phyloP scores from a whole-genome alignment of 2,797 vertebrate species.

The Potorous gilbertii region DNA sequence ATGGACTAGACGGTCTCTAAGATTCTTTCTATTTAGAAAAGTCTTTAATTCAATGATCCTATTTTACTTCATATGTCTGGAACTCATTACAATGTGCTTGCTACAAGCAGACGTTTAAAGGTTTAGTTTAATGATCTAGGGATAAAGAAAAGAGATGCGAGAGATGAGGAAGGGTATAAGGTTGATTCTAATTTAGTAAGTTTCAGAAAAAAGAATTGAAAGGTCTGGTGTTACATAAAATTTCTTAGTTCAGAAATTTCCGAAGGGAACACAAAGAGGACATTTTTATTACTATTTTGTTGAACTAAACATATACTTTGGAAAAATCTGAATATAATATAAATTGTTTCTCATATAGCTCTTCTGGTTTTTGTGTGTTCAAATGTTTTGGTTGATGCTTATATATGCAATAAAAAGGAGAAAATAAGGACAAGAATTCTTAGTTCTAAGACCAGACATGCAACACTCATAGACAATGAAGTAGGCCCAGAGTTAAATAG shows the following conservation, averaged over 20 bases:
- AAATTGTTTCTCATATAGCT: background rate
- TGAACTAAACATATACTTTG: background rate
- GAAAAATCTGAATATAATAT: background rate
- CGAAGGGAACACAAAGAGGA: background rate
- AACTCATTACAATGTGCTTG: background rate
- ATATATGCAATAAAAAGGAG: background rate
- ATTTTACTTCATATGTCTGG: background rate
- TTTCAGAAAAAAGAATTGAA: background rate
- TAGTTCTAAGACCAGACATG: background rate
- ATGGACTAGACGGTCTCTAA: background rate
- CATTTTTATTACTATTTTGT: background rate
- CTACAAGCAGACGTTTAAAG: background rate
- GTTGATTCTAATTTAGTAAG: background rate
- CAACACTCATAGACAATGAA: background rate
- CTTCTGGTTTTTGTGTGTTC: background rate
- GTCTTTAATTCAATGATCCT: background rate
- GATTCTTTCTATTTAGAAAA: background rate
- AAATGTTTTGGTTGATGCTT: background rate
- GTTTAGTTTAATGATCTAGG: background rate
- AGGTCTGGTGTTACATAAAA: background rate
- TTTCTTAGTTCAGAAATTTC: background rate
- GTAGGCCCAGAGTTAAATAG: background rate
- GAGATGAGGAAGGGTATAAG: background rate
- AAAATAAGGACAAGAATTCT: background rate
- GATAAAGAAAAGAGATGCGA: background rate